A percentile compares a stretch with the other conserved stretches of the same genome.
Evolutionary conservation across 2,888 invertebrate species (phyloP).

Genomic region (Eumerus sabulonum): DNA sequence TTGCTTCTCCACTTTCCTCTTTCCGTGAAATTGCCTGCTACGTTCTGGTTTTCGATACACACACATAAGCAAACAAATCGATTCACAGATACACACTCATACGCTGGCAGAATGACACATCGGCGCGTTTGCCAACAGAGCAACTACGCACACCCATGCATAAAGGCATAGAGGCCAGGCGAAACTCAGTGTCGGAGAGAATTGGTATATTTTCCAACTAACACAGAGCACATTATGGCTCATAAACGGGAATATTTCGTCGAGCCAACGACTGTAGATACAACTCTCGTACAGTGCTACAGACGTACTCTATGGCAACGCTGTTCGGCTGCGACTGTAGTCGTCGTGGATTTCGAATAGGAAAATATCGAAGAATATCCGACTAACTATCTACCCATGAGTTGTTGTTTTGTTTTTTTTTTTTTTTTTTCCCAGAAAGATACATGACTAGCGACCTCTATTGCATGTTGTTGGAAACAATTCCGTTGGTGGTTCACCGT

Average conservation of each 20-base stretch:
- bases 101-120: background rate
- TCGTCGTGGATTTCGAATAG: conserved; percentile 39
- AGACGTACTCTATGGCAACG: conserved; percentile 1
- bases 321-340: conserved; percentile 48
- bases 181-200: conserved; percentile 32
- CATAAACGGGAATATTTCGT: conserved; percentile 59
- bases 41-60: conserved; percentile 38
- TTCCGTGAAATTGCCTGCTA: conserved; percentile 22
- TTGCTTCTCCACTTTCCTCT: conserved; percentile 30
- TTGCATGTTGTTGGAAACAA: conserved; percentile 47
- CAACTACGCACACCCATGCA: no score
- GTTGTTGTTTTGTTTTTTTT: conserved; percentile 1
- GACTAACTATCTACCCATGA: no score
- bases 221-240: conserved; percentile 56
- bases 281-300: conserved; percentile 2
- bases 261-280: conserved; percentile 23
- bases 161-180: no score
- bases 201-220: conserved; percentile 53
- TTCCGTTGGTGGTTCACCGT: conserved; percentile 54
- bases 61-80: conserved; percentile 4
- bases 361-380: background rate
- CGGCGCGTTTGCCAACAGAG: no score
- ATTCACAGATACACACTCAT: conserved; percentile 37
- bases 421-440: conserved; percentile 46
- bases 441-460: conserved; percentile 57